phyloP scores from a whole-genome alignment of 2,113 vertebrate genomes.

The Vidua macroura region DNA sequence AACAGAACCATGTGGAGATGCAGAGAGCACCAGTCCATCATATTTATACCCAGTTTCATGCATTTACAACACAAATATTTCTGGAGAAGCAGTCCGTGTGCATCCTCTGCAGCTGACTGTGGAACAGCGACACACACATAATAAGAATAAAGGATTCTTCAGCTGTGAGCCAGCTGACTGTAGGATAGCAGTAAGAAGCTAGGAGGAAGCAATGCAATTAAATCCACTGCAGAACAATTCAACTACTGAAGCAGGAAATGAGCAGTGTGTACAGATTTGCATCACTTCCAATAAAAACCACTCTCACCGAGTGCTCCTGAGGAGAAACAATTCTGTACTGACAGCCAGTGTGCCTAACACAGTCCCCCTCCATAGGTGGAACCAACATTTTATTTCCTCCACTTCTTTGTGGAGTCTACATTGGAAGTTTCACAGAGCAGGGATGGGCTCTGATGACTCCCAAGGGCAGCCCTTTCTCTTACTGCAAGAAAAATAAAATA shows the following conservation, averaged over 20 bases:
- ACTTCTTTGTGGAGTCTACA: background rate
- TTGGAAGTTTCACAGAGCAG: background rate
- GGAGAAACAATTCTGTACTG: background rate
- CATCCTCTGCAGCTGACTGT: background rate
- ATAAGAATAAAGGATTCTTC: background rate
- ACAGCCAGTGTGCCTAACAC: background rate
- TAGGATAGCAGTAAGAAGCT: background rate
- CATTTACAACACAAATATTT: background rate
- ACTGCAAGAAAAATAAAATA: background rate
- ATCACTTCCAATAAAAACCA: background rate
- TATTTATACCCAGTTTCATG: background rate
- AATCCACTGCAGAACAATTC: background rate
- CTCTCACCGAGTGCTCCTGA: background rate
- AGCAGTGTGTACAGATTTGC: background rate
- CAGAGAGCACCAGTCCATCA: background rate
- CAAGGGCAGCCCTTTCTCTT: background rate
- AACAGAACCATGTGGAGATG: background rate
- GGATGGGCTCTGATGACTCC: background rate
- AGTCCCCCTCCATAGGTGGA: background rate
- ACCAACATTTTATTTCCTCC: background rate
- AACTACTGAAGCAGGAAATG: background rate
- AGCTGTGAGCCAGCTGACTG: background rate
- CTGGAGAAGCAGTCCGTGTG: background rate
- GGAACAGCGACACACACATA: background rate
- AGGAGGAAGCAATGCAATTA: background rate